Evolutionary conservation across 2,797 vertebrate genomes (phyloP).

Genomic region (Sebastes iracundus): DNA sequence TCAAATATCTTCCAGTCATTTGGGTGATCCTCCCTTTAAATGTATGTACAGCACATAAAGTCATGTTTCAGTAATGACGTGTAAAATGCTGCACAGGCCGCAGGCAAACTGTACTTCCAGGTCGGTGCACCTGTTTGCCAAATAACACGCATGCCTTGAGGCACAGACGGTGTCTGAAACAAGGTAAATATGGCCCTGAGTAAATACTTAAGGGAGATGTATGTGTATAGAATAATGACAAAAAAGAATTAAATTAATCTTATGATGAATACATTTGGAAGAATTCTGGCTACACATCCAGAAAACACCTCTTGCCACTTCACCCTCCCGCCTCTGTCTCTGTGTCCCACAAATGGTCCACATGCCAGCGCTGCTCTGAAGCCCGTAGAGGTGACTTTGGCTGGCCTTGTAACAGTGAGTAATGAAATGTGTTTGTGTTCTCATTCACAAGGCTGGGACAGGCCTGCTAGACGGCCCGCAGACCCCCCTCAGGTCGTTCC

Average conservation of each 20-base stretch:
- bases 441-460: conserved; percentile 49
- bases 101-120: conserved; percentile 4
- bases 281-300: neutral
- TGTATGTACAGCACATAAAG: neutral
- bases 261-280: neutral
- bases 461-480: conserved; percentile 31
- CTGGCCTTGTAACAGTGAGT: conserved; percentile 54
- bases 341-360: conserved; percentile 16
- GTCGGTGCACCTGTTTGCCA: conserved; percentile 9
- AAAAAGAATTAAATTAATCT: neutral
- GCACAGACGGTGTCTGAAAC: neutral
- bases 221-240: neutral
- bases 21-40: neutral
- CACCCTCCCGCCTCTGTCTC: neutral
- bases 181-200: neutral
- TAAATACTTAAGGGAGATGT: neutral
- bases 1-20: conserved; percentile 1
- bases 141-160: neutral
- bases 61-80: neutral
- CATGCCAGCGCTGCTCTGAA: conserved; percentile 5
- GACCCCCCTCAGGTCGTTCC: conserved; percentile 58
- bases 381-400: conserved; percentile 61
- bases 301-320: neutral
- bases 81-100: neutral
- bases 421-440: conserved; percentile 58